Evolutionary conservation across 2,888 invertebrate species (phyloP).

Genomic region (Pheosia tremula): DNA sequence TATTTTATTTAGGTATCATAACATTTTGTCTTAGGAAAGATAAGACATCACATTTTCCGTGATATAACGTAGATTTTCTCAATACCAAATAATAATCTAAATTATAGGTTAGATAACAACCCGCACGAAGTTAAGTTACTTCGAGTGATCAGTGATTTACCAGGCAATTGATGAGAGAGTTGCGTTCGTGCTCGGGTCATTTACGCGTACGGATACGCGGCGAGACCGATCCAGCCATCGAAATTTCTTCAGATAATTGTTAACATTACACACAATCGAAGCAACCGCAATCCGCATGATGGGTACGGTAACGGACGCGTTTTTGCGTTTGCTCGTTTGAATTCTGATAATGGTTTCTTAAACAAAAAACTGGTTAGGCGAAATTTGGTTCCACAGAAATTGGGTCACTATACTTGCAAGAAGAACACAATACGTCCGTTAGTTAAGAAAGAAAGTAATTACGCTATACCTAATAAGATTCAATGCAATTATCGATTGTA

Average conservation of each 20-base stretch:
- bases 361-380: constrained; percentile 59
- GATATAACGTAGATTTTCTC: constrained; percentile 9
- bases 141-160: constrained; percentile 49
- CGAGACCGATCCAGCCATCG: constrained; percentile 39
- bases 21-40: constrained; percentile 39
- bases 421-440: constrained; percentile 45
- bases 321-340: constrained; percentile 60
- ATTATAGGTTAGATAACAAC: constrained; percentile 43
- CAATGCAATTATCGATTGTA: constrained; percentile 27
- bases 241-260: constrained; percentile 56
- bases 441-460: constrained; percentile 42
- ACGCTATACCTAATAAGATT: constrained; percentile 38
- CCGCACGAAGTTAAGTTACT: constrained; percentile 49
- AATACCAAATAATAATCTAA: constrained; percentile 30
- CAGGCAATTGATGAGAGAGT: constrained; percentile 53
- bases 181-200: constrained; percentile 47
- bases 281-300: constrained; percentile 61
- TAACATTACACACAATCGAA: constrained; percentile 59
- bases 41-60: constrained; percentile 28
- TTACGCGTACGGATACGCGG: constrained; percentile 44
- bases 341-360: constrained; percentile 53
- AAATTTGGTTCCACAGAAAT: constrained; percentile 54
- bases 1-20: constrained; percentile 27
- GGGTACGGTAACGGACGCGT: constrained; percentile 60
- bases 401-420: constrained; percentile 49